Evolutionary conservation across 1,140 invertebrate species (phyloP).

Genomic region (Drosophila bifasciata): DNA sequence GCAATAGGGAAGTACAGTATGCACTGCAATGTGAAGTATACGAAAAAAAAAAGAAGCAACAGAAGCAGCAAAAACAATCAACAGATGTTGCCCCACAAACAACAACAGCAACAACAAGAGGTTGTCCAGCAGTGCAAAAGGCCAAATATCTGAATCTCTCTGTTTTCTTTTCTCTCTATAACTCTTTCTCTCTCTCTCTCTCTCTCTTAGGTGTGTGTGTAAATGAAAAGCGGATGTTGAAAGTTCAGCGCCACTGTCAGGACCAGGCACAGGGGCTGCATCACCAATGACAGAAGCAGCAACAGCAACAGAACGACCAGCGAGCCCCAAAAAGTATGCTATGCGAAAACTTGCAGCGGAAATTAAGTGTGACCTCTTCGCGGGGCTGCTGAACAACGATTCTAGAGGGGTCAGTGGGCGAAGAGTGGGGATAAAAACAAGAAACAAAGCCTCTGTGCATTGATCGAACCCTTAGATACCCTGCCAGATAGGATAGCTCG

Average conservation of each 20-base stretch:
- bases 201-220: constrained; percentile 39
- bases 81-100: constrained; percentile 67
- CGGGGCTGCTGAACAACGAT: constrained; percentile 55
- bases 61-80: constrained; percentile 69
- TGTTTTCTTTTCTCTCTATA: constrained; percentile 20
- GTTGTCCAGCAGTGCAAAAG: constrained; percentile 18
- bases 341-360: constrained; percentile 70
- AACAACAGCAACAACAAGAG: constrained; percentile 49
- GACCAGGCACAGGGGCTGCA: constrained; percentile 55
- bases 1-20: constrained; percentile 27
- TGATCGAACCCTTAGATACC: background rate
- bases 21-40: constrained; percentile 42
- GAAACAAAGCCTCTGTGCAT: background rate
- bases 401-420: constrained; percentile 1
- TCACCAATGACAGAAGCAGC: constrained; percentile 67
- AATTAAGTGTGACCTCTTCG: constrained; percentile 81
- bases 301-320: constrained; percentile 12
- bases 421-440: background rate
- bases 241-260: constrained; percentile 78
- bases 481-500: background rate
- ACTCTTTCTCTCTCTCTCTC: constrained; percentile 5
- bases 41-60: constrained; percentile 58
- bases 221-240: constrained; percentile 82
- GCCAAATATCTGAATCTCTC: constrained; percentile 30
- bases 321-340: constrained; percentile 69